Evolutionary conservation across 2,113 vertebrate species (phyloP), one percentile per base, ranked within the genome.

Genomic region (Hypanus sabinus): DNA sequence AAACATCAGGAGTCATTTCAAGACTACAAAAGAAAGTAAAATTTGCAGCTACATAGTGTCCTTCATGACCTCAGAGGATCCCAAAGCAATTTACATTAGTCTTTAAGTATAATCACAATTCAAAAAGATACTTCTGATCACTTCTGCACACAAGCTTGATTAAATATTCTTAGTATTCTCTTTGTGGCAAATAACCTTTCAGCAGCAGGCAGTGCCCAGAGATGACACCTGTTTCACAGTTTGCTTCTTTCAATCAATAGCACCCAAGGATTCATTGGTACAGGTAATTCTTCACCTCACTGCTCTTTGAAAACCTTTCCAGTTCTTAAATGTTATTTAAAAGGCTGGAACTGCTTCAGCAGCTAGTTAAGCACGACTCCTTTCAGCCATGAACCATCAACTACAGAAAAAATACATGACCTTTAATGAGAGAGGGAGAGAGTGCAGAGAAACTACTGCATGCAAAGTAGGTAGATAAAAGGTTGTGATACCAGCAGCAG

Each of bases 171-270:
- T 9, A 20, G 60, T 33, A 90, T 20, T 33, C 33, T 90, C 60
- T 30, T 33, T 22, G 60, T 36, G 65, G 60, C 85, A 88, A 88
- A 88, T 88, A 88, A 62, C 83, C 83, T 88, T 88, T 62, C 14
- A 88, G 60, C 24, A 88, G 24, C 57, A 60, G 83, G 10, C 3
- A 60, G 30, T 55, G 83, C 4, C 57, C 57, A 62, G 12, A 62
- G 55, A 30, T 62, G 27, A 57, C 83, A 88, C 83, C 83, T 62
- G 60, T n/a, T 62, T 88, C 83, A 62, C 83, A 88, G 83, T 27
- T 60, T 88, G 83, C 83, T 55, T 62, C 30, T 60, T 62, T 88
- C 83, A 88, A 88, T 88, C 55, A 62, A 62, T 88, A 55, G 27
- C n/a, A 27, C n/a, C 83, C 62, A 27, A n/a, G 0, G 24, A n/a